Evolutionary conservation across 2,888 invertebrate species (phyloP).

Genomic region (Drosophila trichaetosa): DNA sequence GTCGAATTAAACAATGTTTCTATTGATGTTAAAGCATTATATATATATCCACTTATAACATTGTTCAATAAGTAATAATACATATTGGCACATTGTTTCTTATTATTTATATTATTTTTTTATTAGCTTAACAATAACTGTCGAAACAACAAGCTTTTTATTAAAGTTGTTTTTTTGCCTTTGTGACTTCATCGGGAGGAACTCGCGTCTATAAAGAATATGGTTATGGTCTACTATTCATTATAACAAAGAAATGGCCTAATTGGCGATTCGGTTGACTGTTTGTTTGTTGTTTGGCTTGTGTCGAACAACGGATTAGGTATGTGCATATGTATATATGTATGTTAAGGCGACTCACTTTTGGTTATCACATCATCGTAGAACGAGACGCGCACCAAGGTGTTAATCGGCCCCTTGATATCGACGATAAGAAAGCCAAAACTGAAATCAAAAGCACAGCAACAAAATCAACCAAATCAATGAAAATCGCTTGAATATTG

Average conservation of each 20-base stretch:
- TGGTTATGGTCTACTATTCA: neutral
- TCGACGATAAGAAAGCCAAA: slow-evolving; percentile 36
- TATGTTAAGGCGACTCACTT: slow-evolving; percentile 3
- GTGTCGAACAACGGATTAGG: slow-evolving; percentile 12
- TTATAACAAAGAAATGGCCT: slow-evolving; percentile 7
- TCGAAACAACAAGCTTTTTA: neutral
- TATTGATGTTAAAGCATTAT: neutral
- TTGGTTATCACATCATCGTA: slow-evolving; percentile 6
- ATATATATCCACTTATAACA: neutral
- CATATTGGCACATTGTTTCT: neutral
- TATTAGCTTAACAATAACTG: neutral
- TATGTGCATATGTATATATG: neutral
- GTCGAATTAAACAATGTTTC: neutral
- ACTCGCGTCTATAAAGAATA: neutral
- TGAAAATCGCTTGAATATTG: slow-evolving; percentile 36
- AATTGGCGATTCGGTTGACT: slow-evolving; percentile 29
- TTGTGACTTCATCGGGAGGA: neutral
- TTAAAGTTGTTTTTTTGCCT: neutral
- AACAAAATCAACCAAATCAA: slow-evolving; percentile 41
- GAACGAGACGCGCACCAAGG: slow-evolving; percentile 22
- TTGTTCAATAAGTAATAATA: neutral
- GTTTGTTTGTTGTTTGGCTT: slow-evolving; percentile 13
- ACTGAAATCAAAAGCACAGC: slow-evolving; percentile 25
- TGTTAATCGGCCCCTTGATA: slow-evolving; percentile 52
- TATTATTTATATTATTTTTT: neutral